phyloP scores from a whole-genome alignment of 1,140 invertebrate genomes.

The Drosophila takahashii region DNA sequence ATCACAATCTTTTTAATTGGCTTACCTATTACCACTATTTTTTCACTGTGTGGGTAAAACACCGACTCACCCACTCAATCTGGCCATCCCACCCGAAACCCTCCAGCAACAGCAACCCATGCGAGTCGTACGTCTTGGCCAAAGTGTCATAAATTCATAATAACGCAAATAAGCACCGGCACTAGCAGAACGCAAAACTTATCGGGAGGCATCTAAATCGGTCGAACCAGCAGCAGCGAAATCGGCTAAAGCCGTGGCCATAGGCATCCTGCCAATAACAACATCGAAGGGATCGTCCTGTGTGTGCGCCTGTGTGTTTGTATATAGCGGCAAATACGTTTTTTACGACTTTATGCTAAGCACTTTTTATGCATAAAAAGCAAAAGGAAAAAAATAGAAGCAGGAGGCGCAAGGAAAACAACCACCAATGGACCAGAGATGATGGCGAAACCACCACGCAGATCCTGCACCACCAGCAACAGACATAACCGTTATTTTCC shows the following conservation, averaged over 20 bases:
- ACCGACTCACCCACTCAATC: slow-evolving; percentile 33
- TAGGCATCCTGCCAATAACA: slow-evolving; percentile 74
- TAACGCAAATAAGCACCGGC: slow-evolving; percentile 80
- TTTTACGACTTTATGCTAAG: slow-evolving; percentile 83
- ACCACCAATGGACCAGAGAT: slow-evolving; percentile 57
- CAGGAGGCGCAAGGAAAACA: slow-evolving; percentile 31
- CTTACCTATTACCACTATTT: not conserved
- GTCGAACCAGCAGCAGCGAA: slow-evolving; percentile 28
- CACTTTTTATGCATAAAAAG: slow-evolving; percentile 82
- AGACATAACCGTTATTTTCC: slow-evolving; percentile 73
- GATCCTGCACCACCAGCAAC: slow-evolving; percentile 33
- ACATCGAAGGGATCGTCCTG: slow-evolving; percentile 52
- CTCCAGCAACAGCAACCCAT: slow-evolving; percentile 8
- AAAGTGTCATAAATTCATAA: slow-evolving; percentile 83
- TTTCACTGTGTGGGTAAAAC: slow-evolving; percentile 1
- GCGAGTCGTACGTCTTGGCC: slow-evolving; percentile 46
- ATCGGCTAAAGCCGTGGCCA: slow-evolving; percentile 35
- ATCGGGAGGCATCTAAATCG: slow-evolving; percentile 74
- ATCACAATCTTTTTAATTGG: not conserved
- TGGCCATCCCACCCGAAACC: not conserved
- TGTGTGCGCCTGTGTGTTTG: slow-evolving; percentile 16
- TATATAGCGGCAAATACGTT: slow-evolving; percentile 77
- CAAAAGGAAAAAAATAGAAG: slow-evolving; percentile 26
- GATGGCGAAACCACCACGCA: slow-evolving; percentile 44
- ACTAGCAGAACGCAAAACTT: slow-evolving; percentile 57